phyloP scores from a whole-genome alignment of 1,140 invertebrate species.

The Pollicipes pollicipes region DNA sequence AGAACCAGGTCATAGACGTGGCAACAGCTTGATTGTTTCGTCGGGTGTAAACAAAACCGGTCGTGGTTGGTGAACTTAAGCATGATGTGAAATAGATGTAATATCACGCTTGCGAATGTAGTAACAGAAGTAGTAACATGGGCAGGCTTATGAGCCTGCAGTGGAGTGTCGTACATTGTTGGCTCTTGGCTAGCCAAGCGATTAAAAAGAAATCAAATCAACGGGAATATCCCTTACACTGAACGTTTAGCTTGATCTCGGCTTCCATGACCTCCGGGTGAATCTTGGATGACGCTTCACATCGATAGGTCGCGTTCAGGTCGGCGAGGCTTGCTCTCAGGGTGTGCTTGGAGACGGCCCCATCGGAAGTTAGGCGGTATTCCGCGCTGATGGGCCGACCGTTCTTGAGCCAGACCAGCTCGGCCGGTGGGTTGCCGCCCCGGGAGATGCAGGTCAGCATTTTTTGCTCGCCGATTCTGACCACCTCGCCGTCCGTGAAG shows the following conservation, averaged over 20 bases:
- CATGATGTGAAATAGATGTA: too few species aligned
- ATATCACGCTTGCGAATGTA: too few species aligned
- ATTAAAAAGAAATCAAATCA: too few species aligned
- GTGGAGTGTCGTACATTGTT: too few species aligned
- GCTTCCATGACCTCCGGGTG: slow-evolving; percentile 5
- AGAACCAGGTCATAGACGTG: too few species aligned
- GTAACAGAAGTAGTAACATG: too few species aligned
- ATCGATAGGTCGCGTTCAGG: not conserved
- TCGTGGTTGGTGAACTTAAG: too few species aligned
- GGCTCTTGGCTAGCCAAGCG: too few species aligned
- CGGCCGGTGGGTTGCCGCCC: slow-evolving; percentile 87
- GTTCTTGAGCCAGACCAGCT: slow-evolving; percentile 84
- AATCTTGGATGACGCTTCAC: slow-evolving; percentile 7
- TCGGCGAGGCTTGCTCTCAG: not conserved
- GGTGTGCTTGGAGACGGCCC: slow-evolving; percentile 4
- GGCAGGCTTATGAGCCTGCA: too few species aligned
- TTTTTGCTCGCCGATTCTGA: slow-evolving; percentile 69
- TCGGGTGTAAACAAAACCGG: too few species aligned
- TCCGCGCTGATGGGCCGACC: slow-evolving; percentile 53
- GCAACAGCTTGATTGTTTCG: too few species aligned
- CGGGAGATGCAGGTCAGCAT: slow-evolving; percentile 71
- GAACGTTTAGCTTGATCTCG: slow-evolving; percentile 9
- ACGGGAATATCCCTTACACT: too few species aligned
- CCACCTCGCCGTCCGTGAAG: slow-evolving; percentile 63
- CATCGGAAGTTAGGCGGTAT: slow-evolving; percentile 9